These are phyloP conservation scores for Coecobrya sp. DNA, from an alignment of 2,888 invertebrate genomes.

Conservation along the genomic window DNA sequence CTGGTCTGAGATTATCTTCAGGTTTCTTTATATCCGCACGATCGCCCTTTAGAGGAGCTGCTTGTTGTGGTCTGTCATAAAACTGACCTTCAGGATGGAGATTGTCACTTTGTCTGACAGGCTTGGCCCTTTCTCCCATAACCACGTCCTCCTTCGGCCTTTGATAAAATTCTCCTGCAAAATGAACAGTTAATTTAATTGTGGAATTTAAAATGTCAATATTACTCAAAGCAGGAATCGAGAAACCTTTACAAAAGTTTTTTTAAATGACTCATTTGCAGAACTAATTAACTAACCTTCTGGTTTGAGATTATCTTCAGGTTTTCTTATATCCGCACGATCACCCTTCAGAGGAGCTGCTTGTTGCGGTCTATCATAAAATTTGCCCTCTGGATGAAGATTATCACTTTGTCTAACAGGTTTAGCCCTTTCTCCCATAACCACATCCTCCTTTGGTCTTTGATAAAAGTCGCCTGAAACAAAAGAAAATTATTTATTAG, in stretches of 20 bases:
- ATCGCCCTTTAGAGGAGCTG: conserved; percentile 87
- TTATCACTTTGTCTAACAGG: conserved; percentile 88
- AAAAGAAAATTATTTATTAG: conserved; percentile 84
- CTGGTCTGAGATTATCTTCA: background rate
- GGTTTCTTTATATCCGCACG: background rate
- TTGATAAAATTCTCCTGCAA: conserved; percentile 90
- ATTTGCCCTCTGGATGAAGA: conserved; percentile 90
- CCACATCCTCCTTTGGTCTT: conserved; percentile 87
- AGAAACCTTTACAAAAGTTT: too few relatives aligned
- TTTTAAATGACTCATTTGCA: too few relatives aligned
- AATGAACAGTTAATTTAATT: background rate
- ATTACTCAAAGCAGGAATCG: too few relatives aligned
- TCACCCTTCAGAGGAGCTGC: conserved; percentile 88
- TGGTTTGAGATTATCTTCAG: conserved; percentile 90
- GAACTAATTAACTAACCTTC: too few relatives aligned
- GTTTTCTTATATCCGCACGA: conserved; percentile 87
- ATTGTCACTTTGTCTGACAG: conserved; percentile 89
- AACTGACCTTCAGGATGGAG: conserved; percentile 89
- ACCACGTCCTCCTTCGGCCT: conserved; percentile 87
- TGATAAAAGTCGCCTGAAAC: conserved; percentile 88
- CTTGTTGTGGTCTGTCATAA: conserved; percentile 88
- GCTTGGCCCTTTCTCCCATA: conserved; percentile 87
- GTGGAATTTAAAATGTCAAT: background rate
- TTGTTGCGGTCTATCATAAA: conserved; percentile 85
- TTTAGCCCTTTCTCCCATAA: conserved; percentile 82